Conservation (phyloP, 2,888 invertebrate genomes). For the Drosophila maculinotata region DNA sequence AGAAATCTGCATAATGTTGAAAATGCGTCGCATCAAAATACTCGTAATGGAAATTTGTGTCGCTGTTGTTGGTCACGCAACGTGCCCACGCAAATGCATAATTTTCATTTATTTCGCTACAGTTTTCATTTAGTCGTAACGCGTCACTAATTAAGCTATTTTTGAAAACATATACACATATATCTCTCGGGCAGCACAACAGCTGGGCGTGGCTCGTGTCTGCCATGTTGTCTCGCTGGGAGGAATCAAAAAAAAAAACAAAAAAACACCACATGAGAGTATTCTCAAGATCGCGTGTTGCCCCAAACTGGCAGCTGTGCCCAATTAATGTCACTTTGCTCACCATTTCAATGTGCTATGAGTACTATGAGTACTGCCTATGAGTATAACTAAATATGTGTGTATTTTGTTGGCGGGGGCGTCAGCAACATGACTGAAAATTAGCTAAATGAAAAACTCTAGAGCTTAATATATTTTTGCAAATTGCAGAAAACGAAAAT, state of each 20-base stretch:
- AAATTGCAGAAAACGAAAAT: conserved; percentile 3
- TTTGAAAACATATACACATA: conserved; percentile 43
- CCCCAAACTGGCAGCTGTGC: conserved; percentile 56
- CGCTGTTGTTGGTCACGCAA: conserved; percentile 45
- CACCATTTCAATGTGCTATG: conserved; percentile 46
- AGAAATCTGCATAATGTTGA: conserved; percentile 36
- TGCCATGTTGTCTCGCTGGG: conserved; percentile 54
- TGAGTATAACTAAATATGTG: conserved; percentile 2
- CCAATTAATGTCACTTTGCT: conserved; percentile 72
- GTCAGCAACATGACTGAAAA: conserved; percentile 30
- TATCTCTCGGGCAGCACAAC: conserved; percentile 34
- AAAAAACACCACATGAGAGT: conserved; percentile 17
- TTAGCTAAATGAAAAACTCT: conserved; percentile 26
- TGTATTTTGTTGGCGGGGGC: conserved; percentile 1
- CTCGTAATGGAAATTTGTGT: conserved; percentile 2
- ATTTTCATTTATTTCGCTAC: conserved; percentile 60
- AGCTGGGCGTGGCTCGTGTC: conserved; percentile 54
- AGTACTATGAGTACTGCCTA: conserved; percentile 10
- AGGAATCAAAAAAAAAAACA: conserved; percentile 2
- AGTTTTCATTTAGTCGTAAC: conserved; percentile 55
- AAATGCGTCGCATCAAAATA: conserved; percentile 16
- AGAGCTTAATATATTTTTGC: conserved; percentile 2
- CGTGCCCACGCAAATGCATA: conserved; percentile 43
- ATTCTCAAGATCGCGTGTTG: conserved; percentile 68
- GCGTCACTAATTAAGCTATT: conserved; percentile 76